These are phyloP conservation scores for Bostrychus sinensis DNA, from an alignment of 2,113 vertebrate genomes.

Conservation along the genomic window DNA sequence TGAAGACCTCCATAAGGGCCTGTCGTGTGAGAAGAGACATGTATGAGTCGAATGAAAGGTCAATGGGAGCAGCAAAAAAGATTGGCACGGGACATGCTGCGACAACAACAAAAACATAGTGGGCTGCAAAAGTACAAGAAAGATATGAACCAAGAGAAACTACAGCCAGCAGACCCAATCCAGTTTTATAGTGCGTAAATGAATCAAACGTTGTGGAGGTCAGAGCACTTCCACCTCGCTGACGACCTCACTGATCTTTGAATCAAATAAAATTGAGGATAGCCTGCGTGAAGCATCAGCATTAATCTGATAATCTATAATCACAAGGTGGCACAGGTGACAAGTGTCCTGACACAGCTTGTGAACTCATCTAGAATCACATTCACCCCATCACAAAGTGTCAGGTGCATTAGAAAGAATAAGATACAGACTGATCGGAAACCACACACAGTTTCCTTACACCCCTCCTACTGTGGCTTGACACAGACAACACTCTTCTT, in stretches of 20 bases:
- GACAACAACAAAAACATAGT: conserved; percentile 46
- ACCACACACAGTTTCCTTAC: conserved; percentile 28
- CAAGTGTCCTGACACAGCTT: conserved; percentile 65
- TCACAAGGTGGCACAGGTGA: conserved; percentile 63
- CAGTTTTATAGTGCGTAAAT: conserved; percentile 69
- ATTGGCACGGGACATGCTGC: conserved; percentile 56
- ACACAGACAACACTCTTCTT: conserved; percentile 29
- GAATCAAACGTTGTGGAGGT: conserved; percentile 61
- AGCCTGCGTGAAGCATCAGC: conserved; percentile 61
- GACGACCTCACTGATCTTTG: conserved; percentile 57
- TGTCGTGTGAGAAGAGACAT: conserved; percentile 61
- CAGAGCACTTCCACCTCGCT: conserved; percentile 57
- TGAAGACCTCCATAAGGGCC: conserved; percentile 57
- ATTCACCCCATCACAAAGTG: conserved; percentile 63
- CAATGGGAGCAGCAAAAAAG: conserved; percentile 58
- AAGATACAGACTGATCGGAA: conserved; percentile 28
- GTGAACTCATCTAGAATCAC: conserved; percentile 64
- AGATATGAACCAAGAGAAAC: conserved; percentile 44
- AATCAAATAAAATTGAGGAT: conserved; percentile 66
- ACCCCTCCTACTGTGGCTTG: conserved; percentile 9
- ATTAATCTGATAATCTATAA: conserved; percentile 70
- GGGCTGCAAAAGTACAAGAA: conserved; percentile 30
- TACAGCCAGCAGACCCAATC: conserved; percentile 45
- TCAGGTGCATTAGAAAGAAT: conserved; percentile 57
- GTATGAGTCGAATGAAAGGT: conserved; percentile 66